Evolutionary conservation across 2,797 vertebrate genomes (phyloP).

Genomic region (Peromyscus attwateri): DNA sequence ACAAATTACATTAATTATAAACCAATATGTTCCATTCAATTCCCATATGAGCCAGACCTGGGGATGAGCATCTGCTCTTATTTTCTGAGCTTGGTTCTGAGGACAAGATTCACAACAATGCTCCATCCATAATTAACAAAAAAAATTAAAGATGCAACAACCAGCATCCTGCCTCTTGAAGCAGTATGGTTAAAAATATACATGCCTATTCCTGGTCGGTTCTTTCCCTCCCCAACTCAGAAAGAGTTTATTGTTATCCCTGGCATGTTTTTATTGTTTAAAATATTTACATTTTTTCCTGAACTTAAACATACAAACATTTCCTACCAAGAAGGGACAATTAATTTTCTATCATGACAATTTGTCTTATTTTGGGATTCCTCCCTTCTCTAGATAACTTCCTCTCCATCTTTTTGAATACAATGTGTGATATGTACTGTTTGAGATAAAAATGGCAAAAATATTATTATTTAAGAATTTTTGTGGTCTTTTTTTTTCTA

Average conservation of each 20-base stretch:
- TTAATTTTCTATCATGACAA: conserved; percentile 82
- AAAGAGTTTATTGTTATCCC: conserved; percentile 88
- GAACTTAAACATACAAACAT: conserved; percentile 88
- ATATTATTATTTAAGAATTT: conserved; percentile 52
- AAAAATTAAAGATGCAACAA: conserved; percentile 92
- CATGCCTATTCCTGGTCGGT: conserved; percentile 85
- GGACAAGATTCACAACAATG: conserved; percentile 93
- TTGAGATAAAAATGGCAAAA: conserved; percentile 67
- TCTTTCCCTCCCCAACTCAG: conserved; percentile 80
- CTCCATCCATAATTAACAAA: conserved; percentile 93
- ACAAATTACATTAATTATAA: conserved; percentile 99
- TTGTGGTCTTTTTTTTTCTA: background rate
- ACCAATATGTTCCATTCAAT: conserved; percentile 96
- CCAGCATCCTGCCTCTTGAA: conserved; percentile 89
- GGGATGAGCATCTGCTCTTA: conserved; percentile 97
- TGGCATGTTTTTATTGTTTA: conserved; percentile 88
- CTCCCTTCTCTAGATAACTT: conserved; percentile 78
- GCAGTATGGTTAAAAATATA: conserved; percentile 88
- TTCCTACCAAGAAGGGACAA: conserved; percentile 84
- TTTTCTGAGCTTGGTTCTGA: conserved; percentile 92
- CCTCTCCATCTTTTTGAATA: conserved; percentile 78
- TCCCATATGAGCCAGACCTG: conserved; percentile 92
- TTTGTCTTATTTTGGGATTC: conserved; percentile 73
- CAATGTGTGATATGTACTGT: conserved; percentile 82
- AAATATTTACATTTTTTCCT: conserved; percentile 89